Evolutionary conservation across 2,113 vertebrate genomes (phyloP).

Genomic region (Plecturocebus donacophilus): DNA sequence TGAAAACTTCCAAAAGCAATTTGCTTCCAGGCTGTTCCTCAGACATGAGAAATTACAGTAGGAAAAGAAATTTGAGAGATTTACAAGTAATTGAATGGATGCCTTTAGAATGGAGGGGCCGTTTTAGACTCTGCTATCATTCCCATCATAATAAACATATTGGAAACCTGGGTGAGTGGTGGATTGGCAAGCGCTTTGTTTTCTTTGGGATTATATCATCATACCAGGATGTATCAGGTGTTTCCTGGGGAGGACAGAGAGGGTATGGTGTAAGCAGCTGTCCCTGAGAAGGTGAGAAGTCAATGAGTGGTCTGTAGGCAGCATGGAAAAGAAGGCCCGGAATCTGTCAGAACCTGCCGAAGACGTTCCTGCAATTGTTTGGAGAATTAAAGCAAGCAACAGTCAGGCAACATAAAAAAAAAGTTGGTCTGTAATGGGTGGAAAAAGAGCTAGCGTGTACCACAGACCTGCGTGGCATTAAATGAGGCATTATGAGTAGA

Average conservation of each 20-base stretch:
- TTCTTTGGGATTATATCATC: not conserved
- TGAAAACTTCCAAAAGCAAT: conserved; percentile 77
- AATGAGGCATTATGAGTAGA: not conserved
- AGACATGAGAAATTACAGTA: conserved; percentile 75
- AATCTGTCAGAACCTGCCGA: not conserved
- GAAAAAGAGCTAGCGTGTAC: not conserved
- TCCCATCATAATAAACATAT: not conserved
- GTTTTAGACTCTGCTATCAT: not conserved
- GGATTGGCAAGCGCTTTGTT: conserved; percentile 11
- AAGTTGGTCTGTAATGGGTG: not conserved
- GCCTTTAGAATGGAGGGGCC: conserved; percentile 51
- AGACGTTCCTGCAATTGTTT: not conserved
- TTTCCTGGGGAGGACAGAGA: not conserved
- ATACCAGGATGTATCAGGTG: conserved; percentile 44
- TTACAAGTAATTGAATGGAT: conserved; percentile 65
- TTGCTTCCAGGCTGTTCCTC: conserved; percentile 77
- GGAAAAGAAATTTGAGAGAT: conserved; percentile 73
- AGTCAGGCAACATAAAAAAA: not conserved
- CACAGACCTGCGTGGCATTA: not conserved
- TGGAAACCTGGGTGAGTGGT: conserved; percentile 41
- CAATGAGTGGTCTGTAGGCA: not conserved
- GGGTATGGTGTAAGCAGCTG: not conserved
- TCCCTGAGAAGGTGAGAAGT: conserved; percentile 28
- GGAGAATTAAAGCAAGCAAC: conserved; percentile 11
- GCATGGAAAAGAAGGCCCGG: not conserved